These are phyloP conservation scores for Tethya wilhelma DNA, from an alignment of 37 sponge, comb jelly and placozoan species.

Conservation along the genomic window DNA sequence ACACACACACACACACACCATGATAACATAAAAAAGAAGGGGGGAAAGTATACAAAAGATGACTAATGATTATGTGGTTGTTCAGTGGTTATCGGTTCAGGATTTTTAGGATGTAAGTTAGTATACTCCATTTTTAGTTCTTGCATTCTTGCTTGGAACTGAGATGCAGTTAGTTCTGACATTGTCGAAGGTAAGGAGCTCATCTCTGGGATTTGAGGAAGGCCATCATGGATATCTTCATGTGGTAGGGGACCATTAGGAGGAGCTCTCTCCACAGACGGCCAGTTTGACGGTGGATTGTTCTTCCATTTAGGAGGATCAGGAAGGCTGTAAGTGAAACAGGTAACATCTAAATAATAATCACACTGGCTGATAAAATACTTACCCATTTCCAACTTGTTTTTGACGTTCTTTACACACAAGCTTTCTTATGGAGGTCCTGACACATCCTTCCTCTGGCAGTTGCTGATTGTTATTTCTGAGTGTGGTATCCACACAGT, in stretches of 20 bases:
- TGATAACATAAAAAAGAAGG: too few relatives aligned
- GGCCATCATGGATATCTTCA: background rate
- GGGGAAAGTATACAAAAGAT: too few relatives aligned
- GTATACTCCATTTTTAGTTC: background rate
- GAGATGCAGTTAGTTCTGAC: background rate
- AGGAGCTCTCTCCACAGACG: conserved; percentile 1
- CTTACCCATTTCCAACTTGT: background rate
- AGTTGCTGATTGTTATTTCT: conserved; percentile 19
- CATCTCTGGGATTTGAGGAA: background rate
- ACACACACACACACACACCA: too few relatives aligned
- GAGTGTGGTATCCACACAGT: conserved; percentile 9
- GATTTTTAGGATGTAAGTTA: too few relatives aligned
- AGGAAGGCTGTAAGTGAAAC: conserved; percentile 9
- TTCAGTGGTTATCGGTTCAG: too few relatives aligned
- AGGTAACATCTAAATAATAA: background rate
- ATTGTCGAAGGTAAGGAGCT: background rate
- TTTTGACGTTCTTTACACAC: conserved; percentile 2
- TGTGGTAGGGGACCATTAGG: background rate
- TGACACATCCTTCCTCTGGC: conserved; percentile 31
- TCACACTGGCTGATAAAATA: background rate
- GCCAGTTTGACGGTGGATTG: background rate
- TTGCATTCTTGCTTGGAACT: background rate
- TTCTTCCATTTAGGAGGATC: background rate
- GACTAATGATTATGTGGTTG: too few relatives aligned
- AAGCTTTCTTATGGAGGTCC: conserved; percentile 4